Base-by-base conservation (phyloP, 2,113 vertebrate species). In the Anhinga anhinga region DNA sequence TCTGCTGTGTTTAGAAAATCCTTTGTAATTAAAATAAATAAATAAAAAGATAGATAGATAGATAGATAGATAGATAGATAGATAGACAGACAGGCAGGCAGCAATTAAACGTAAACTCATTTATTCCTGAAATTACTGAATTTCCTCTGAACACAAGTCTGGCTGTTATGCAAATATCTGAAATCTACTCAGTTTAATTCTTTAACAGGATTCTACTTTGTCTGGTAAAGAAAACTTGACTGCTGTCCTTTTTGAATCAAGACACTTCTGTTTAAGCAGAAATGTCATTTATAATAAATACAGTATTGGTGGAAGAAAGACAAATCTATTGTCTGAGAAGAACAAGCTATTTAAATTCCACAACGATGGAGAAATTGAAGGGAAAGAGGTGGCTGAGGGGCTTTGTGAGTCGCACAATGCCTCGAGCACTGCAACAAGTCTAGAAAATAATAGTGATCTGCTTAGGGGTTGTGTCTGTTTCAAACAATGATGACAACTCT, bases 321-420 rank as follows among this genome's bases (percentile, higher is more conserved):
- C 70, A 71, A 90, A 97, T 67, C 80, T 86, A 93, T 95, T 95
- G 86, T 96, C 80, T 88, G 83, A 95, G 61, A 91, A 88, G 72
- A 88, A 67, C 76, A 86, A 83, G 86, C 72, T 79, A 84, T 93
- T 96, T 93, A 92, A 97, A 88, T 90, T 97, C 88, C 82, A 93
- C 58, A 94, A 26, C 47, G 85, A 73, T 86, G 90, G 88, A 93
- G 91, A 91, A 96, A 93, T 36, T 74, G 92, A 93, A 95, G 76
- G 45, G 38, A 83, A 81, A 90, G 80, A 95, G 72, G 82, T 94
- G 94, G 90, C 80, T 90, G 72, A 91, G 72, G 76, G 97, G 69
- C 72, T 94, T 92, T 97, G 80, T 83, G 71, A 88, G 72, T 61
- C 19, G 0, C 70, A 96, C 70, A 92, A 81, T 92, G 90, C 90